Evolutionary conservation across 2,888 invertebrate species (phyloP), one percentile per base, ranked within the genome.

Genomic region (Heliconius erato): DNA sequence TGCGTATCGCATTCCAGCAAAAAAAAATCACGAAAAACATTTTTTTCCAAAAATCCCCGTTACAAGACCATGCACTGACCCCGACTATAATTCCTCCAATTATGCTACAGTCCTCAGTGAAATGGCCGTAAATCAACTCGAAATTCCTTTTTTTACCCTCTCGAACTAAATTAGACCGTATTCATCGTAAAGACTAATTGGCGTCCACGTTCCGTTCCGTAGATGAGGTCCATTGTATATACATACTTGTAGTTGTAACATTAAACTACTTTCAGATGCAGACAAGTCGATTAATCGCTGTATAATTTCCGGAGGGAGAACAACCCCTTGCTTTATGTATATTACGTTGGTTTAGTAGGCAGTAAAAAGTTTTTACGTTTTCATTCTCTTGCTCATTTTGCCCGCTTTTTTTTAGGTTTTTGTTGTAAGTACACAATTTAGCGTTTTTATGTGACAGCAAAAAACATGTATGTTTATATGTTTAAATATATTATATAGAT

Each of bases 121-220:
- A 71, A 44, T 71, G 71, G 14, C 71, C 12, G 71, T 71, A 44
- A 71, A 44, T 71, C 44, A 44, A 71, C 40, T n/a, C 14, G 44
- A 71, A 71, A 71, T 35, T 35, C 5, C 23, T 28, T 26, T 19
- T 28, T 74, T 59, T 77, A 76, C 78, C 76, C 81, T 77, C 69
- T 74, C 67, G 74, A 82, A 44, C 74, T 79, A 89, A 91, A 92
- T 92, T 91, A 90, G 91, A 87, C 82, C 86, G 87, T 85, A 88
- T 91, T 92, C 89, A 91, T 87, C 85, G 85, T 83, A 74, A 81
- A 81, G 86, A 86, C 88, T 87, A 87, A 89, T 90, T 87, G 89
- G 88, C 89, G 85, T 82, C 82, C 85, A 89, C 54, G 54, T 54
- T 54, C 88, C 89, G 86, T 86, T 86, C 87, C 85, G 85, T 84